phyloP scores from a whole-genome alignment of 2,888 invertebrate genomes.

The Seira ritae region DNA sequence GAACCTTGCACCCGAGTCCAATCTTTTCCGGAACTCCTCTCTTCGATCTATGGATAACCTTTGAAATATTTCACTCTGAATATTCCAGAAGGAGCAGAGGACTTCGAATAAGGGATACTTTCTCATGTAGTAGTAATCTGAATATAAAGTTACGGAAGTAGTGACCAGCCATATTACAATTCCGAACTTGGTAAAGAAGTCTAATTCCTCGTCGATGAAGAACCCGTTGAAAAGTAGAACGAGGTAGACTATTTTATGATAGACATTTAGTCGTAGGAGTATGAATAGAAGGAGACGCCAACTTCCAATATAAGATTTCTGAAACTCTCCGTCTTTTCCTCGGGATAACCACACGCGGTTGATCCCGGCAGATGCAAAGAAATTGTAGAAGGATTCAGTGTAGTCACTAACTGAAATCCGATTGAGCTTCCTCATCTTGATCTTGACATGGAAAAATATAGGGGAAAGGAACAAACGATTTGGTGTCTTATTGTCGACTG shows the following conservation, averaged over 20 bases:
- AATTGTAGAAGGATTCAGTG: slow-evolving; percentile 42
- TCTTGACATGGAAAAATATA: too few relatives aligned
- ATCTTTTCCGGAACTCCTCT: background rate
- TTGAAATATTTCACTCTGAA: slow-evolving; percentile 41
- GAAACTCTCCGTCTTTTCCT: slow-evolving; percentile 17
- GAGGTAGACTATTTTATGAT: slow-evolving; percentile 30
- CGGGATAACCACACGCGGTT: slow-evolving; percentile 27
- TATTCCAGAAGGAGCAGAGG: slow-evolving; percentile 39
- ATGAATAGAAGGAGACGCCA: slow-evolving; percentile 38
- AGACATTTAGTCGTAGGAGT: slow-evolving; percentile 12
- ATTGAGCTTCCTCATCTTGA: too few relatives aligned
- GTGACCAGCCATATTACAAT: slow-evolving; percentile 36
- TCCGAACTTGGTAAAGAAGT: slow-evolving; percentile 37
- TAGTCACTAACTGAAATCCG: slow-evolving; percentile 5
- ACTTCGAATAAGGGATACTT: slow-evolving; percentile 41
- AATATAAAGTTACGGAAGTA: slow-evolving; percentile 16
- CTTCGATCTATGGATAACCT: background rate
- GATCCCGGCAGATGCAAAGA: slow-evolving; percentile 38
- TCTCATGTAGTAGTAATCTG: slow-evolving; percentile 36
- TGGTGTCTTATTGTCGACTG: too few relatives aligned
- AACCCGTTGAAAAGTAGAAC: slow-evolving; percentile 20
- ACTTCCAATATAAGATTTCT: background rate
- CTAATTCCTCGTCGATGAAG: slow-evolving; percentile 17
- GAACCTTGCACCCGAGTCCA: slow-evolving; percentile 31
- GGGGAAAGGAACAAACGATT: too few relatives aligned